Percentiles rank a stretch among this genome's conserved stretches.
phyloP scores from a whole-genome alignment of 2,888 invertebrate genomes.

The Sphaeridia pumilis region DNA sequence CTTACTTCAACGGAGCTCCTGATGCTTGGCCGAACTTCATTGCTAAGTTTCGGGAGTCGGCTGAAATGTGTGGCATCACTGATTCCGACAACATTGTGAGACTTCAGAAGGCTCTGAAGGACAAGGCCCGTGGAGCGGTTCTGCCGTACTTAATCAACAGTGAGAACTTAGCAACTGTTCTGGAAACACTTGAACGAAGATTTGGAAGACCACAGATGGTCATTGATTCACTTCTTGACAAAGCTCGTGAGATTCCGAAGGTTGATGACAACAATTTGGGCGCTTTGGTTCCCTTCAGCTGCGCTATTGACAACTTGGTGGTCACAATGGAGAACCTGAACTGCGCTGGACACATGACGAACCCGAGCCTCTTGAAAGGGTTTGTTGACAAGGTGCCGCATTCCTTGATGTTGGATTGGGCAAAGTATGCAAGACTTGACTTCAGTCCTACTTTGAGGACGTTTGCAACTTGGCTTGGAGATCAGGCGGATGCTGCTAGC shows the following conservation, averaged over 20 bases:
- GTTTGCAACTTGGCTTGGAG: constrained; percentile 11
- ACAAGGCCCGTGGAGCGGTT: constrained; percentile 13
- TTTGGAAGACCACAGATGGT: constrained; percentile 16
- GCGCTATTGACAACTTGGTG: background rate
- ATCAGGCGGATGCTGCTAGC: constrained; percentile 6
- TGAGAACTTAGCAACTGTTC: constrained; percentile 7
- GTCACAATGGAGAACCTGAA: constrained; percentile 4
- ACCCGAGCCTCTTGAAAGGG: constrained; percentile 15
- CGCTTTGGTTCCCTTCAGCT: background rate
- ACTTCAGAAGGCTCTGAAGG: constrained; percentile 12
- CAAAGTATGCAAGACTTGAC: background rate
- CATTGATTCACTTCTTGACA: constrained; percentile 8
- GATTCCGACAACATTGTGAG: constrained; percentile 12
- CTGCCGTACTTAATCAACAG: constrained; percentile 9
- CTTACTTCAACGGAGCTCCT: constrained; percentile 14
- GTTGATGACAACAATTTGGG: background rate
- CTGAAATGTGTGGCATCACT: constrained; percentile 10
- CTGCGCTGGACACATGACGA: constrained; percentile 7
- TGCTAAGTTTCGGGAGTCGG: constrained; percentile 1
- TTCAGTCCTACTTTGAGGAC: background rate
- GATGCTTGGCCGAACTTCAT: constrained; percentile 16
- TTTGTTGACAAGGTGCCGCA: constrained; percentile 15
- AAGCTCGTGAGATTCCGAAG: constrained; percentile 7
- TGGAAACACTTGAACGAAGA: constrained; percentile 7
- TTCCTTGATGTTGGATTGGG: constrained; percentile 11